These are phyloP conservation scores for Bovichtus variegatus DNA, from an alignment of 2,797 vertebrate genomes.

Conservation along the genomic window DNA sequence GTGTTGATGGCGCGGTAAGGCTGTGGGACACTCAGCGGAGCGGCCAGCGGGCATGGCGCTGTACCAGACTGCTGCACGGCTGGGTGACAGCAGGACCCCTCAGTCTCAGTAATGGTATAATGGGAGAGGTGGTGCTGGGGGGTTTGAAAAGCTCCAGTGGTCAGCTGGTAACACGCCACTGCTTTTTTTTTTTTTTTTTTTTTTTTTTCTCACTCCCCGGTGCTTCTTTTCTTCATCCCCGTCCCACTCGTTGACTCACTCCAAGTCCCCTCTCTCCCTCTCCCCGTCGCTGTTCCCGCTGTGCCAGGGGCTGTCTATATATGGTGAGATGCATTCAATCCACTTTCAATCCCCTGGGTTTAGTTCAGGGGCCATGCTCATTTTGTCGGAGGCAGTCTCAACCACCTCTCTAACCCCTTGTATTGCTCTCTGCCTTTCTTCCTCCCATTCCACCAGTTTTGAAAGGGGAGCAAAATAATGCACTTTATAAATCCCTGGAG, in stretches of 20 bases:
- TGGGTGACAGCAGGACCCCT: constrained; percentile 64
- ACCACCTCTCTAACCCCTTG: constrained; percentile 66
- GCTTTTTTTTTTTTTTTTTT: too few relatives aligned
- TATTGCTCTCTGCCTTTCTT: constrained; percentile 64
- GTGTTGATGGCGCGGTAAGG: constrained; percentile 54
- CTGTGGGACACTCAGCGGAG: constrained; percentile 49
- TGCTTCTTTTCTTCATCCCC: constrained; percentile 66
- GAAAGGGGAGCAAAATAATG: constrained; percentile 60
- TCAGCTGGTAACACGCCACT: constrained; percentile 76
- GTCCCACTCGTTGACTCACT: constrained; percentile 62
- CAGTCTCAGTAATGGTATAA: constrained; percentile 71
- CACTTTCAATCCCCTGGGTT: constrained; percentile 81
- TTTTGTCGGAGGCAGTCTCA: constrained; percentile 71
- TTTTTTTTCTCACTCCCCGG: constrained; percentile 37
- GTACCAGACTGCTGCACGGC: constrained; percentile 52
- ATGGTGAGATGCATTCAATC: constrained; percentile 81
- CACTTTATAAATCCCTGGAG: constrained; percentile 60
- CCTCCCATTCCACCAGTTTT: constrained; percentile 58
- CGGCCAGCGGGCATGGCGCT: constrained; percentile 59
- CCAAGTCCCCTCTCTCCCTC: constrained; percentile 27
- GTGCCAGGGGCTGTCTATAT: constrained; percentile 69
- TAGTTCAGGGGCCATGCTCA: constrained; percentile 79
- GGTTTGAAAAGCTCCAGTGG: constrained; percentile 70
- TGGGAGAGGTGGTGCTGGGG: constrained; percentile 49
- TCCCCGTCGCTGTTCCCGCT: constrained; percentile 34